phyloP scores from a whole-genome alignment of 2,113 vertebrate species.

The Aspidoscelis tigris region DNA sequence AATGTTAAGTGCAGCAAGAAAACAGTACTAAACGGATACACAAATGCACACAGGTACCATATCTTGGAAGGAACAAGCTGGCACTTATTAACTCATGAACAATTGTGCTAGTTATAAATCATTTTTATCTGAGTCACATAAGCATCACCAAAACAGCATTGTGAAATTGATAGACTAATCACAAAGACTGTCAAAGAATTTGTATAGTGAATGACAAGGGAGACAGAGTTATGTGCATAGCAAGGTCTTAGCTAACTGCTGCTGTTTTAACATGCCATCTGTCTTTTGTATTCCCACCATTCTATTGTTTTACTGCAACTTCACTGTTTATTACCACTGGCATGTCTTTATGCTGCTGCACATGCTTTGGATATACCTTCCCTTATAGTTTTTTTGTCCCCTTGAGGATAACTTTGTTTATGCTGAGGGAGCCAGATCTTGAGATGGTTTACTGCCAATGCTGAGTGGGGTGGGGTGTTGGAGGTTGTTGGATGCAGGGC shows the following conservation, averaged over 20 bases:
- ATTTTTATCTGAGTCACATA: neutral
- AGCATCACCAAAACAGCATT: neutral
- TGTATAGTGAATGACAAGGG: neutral
- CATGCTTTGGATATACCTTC: neutral
- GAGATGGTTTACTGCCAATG: no score
- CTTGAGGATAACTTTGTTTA: neutral
- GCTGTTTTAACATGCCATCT: neutral
- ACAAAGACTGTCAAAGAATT: neutral
- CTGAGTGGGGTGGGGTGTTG: no score
- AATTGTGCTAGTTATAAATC: constrained; percentile 17
- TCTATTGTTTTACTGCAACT: neutral
- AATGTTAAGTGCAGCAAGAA: neutral
- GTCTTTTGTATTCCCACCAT: neutral
- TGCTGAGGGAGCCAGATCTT: neutral
- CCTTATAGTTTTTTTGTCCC: no score
- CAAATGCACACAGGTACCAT: neutral
- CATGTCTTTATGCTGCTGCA: neutral
- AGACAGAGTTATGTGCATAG: neutral
- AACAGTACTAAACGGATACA: neutral
- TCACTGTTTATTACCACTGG: neutral
- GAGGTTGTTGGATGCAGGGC: no score
- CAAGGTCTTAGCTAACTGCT: neutral
- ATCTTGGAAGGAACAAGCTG: constrained; percentile 5
- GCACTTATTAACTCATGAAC: constrained; percentile 21
- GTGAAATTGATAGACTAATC: constrained; percentile 1